These are phyloP conservation scores for Rhynchotus rufescens DNA, from an alignment of 2,797 vertebrate species.

Conservation along the genomic window DNA sequence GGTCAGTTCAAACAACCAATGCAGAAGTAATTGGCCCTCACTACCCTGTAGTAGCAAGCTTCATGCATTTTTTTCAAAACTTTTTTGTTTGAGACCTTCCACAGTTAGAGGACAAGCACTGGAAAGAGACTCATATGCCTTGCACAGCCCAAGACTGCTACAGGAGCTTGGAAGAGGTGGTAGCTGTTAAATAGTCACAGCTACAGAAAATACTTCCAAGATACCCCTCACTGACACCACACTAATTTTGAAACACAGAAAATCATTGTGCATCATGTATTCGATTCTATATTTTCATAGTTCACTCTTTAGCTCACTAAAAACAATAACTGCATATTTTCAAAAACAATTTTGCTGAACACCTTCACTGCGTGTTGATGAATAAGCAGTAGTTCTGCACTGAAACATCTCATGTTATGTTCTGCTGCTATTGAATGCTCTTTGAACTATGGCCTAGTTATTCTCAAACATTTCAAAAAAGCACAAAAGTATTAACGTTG, in stretches of 20 bases:
- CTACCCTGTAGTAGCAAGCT: neutral
- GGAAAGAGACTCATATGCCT: neutral
- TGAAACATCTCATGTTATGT: neutral
- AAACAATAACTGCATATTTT: neutral
- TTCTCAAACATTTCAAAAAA: neutral
- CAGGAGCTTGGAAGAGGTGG: neutral
- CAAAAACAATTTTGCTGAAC: constrained; percentile 1
- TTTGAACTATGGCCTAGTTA: neutral
- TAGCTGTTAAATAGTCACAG: neutral
- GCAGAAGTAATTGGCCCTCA: neutral
- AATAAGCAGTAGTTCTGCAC: neutral
- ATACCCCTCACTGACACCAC: neutral
- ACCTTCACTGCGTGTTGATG: constrained; percentile 10
- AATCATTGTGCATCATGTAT: neutral
- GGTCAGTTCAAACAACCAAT: neutral
- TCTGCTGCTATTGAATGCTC: neutral
- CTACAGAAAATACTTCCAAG: neutral
- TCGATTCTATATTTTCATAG: neutral
- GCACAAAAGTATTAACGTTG: neutral
- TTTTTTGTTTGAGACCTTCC: neutral
- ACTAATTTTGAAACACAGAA: neutral
- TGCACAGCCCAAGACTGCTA: neutral
- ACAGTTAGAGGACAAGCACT: neutral
- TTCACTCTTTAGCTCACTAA: neutral
- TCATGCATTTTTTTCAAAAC: neutral